Evolutionary conservation across 2,797 vertebrate genomes (phyloP).

Genomic region (Rhinoraja longicauda): DNA sequence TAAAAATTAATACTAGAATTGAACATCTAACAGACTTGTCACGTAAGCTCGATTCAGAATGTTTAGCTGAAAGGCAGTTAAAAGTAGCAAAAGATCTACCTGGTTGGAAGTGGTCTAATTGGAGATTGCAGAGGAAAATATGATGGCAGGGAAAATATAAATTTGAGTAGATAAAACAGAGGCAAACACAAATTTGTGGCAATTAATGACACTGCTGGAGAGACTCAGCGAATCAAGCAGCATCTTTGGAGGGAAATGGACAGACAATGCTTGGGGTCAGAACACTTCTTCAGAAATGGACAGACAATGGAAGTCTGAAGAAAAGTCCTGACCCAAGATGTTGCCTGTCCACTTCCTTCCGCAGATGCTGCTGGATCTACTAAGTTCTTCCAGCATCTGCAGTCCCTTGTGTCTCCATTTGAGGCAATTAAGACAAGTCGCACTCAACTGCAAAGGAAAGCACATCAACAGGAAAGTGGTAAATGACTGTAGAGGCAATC

Average conservation of each 20-base stretch:
- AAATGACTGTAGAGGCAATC: not conserved
- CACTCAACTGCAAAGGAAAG: not conserved
- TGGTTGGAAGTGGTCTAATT: not conserved
- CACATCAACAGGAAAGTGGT: not conserved
- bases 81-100: not conserved
- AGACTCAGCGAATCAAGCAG: too few relatives aligned
- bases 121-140: not conserved
- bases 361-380: too few relatives aligned
- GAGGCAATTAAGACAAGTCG: not conserved
- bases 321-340: too few relatives aligned
- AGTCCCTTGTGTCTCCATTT: too few relatives aligned
- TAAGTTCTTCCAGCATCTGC: too few relatives aligned
- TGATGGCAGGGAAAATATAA: not conserved
- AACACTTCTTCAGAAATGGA: too few relatives aligned
- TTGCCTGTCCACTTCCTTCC: too few relatives aligned
- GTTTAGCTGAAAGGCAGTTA: not conserved
- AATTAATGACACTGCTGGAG: too few relatives aligned
- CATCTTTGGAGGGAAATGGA: too few relatives aligned
- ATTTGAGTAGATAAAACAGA: not conserved
- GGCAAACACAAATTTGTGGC: not conserved
- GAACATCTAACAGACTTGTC: not conserved
- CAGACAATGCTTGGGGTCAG: too few relatives aligned
- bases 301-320: too few relatives aligned
- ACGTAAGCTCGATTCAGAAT: not conserved
- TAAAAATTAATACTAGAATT: not conserved